These are phyloP conservation scores for Etheostoma cragini DNA, from an alignment of 2,113 vertebrate species.

Conservation along the genomic window DNA sequence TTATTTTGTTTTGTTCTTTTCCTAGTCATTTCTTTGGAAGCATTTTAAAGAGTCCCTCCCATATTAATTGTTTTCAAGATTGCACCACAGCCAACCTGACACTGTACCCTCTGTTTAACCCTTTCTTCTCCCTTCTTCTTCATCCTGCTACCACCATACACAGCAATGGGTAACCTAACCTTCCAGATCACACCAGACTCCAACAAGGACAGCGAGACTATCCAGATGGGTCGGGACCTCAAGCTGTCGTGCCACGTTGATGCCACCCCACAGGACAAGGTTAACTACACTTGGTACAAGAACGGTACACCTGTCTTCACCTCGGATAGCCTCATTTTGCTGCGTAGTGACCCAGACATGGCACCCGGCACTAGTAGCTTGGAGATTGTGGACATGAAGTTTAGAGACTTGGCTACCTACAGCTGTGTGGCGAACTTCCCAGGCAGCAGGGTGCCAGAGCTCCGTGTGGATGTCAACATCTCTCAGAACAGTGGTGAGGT, in stretches of 20 bases:
- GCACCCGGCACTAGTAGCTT: slow-evolving; percentile 94
- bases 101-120: slow-evolving; percentile 8
- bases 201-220: slow-evolving; percentile 97
- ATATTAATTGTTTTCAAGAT: not conserved
- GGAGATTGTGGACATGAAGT: slow-evolving; percentile 97
- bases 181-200: slow-evolving; percentile 98
- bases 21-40: not conserved
- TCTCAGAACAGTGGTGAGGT: slow-evolving; percentile 94
- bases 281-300: slow-evolving; percentile 98
- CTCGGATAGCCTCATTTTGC: slow-evolving; percentile 91
- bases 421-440: slow-evolving; percentile 93
- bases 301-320: slow-evolving; percentile 88
- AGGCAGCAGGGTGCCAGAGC: slow-evolving; percentile 89
- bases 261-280: slow-evolving; percentile 97
- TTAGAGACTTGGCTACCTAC: slow-evolving; percentile 96
- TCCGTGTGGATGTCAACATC: slow-evolving; percentile 96
- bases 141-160: not conserved
- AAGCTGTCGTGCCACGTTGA: slow-evolving; percentile 98
- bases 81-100: not conserved
- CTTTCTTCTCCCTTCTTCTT: not conserved
- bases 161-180: slow-evolving; percentile 94
- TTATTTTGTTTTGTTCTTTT: not conserved
- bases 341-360: slow-evolving; percentile 94
- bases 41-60: not conserved
- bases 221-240: slow-evolving; percentile 97